Evolutionary conservation across 1,140 invertebrate species (phyloP).

Genomic region (Zelostemma sp.): DNA sequence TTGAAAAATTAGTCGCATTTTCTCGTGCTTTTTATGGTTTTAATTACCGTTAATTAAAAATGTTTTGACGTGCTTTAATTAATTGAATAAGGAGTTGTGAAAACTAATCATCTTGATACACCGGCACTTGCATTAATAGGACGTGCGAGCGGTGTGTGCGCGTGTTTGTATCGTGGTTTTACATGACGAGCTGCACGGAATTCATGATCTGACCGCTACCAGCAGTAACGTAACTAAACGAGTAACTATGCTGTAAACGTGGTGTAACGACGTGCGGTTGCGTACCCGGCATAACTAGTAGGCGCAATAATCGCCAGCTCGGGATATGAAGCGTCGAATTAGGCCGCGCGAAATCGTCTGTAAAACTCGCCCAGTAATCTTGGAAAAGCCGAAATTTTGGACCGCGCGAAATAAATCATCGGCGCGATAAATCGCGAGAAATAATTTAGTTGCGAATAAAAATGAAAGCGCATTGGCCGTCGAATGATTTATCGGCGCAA

Average conservation of each 20-base stretch:
- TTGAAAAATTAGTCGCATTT: too few relatives aligned
- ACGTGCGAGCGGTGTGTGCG: conserved; percentile 23
- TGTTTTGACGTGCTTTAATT: too few relatives aligned
- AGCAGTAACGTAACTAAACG: conserved; percentile 56
- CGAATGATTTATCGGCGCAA: conserved; percentile 44
- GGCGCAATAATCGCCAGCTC: conserved; percentile 50
- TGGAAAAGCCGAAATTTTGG: not conserved
- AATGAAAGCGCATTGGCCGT: conserved; percentile 1
- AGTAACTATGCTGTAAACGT: conserved; percentile 54
- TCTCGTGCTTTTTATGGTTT: too few relatives aligned
- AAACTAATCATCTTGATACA: conserved; percentile 9
- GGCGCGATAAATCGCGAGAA: not conserved
- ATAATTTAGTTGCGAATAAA: not conserved
- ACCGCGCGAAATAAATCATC: not conserved
- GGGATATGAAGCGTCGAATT: conserved; percentile 56
- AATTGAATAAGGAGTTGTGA: too few relatives aligned
- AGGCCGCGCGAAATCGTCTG: conserved; percentile 16
- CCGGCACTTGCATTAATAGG: conserved; percentile 30
- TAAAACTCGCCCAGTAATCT: not conserved
- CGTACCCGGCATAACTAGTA: conserved; percentile 39
- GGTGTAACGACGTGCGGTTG: conserved; percentile 38
- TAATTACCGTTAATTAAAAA: too few relatives aligned
- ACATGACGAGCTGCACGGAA: conserved; percentile 35
- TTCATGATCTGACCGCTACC: conserved; percentile 50
- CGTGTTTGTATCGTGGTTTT: conserved; percentile 37